Evolutionary conservation across 2,888 invertebrate genomes (phyloP).

Genomic region (Agelastica alni): DNA sequence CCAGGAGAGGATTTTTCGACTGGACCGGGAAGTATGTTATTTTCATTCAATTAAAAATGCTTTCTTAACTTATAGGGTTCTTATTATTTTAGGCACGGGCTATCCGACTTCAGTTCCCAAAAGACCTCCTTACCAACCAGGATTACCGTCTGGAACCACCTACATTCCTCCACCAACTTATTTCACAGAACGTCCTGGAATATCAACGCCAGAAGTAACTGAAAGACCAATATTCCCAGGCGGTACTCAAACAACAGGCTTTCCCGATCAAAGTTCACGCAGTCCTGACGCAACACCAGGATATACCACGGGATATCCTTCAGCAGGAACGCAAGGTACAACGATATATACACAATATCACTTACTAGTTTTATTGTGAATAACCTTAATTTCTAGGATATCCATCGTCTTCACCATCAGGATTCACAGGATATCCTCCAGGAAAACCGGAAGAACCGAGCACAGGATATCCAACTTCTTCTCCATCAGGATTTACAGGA

Average conservation of each 20-base stretch:
- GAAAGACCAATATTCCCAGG: conserved; percentile 6
- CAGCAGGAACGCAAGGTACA: conserved; percentile 2
- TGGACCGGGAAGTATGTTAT: not conserved
- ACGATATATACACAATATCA: not conserved
- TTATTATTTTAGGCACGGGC: conserved; percentile 24
- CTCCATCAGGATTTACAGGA: conserved; percentile 31
- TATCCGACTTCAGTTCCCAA: conserved; percentile 26
- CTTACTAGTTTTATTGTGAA: not conserved
- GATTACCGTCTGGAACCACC: not conserved
- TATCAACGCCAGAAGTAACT: conserved; percentile 13
- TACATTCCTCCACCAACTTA: not conserved
- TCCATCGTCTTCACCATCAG: conserved; percentile 16
- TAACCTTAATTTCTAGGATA: conserved; percentile 7
- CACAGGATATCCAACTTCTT: conserved; percentile 23
- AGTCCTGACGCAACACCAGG: conserved; percentile 12
- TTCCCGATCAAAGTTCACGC: conserved; percentile 2
- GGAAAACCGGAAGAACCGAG: conserved; percentile 37
- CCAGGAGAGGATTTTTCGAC: conserved; percentile 10
- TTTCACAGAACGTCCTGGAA: conserved; percentile 25
- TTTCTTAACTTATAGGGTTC: not conserved
- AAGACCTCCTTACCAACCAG: conserved; percentile 16
- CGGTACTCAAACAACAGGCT: not conserved
- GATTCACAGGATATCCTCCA: conserved; percentile 46
- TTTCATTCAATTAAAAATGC: not conserved
- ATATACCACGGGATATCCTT: conserved; percentile 6